Evolutionary conservation across 2,797 vertebrate genomes (phyloP).

Genomic region (Silurus aristotelis): DNA sequence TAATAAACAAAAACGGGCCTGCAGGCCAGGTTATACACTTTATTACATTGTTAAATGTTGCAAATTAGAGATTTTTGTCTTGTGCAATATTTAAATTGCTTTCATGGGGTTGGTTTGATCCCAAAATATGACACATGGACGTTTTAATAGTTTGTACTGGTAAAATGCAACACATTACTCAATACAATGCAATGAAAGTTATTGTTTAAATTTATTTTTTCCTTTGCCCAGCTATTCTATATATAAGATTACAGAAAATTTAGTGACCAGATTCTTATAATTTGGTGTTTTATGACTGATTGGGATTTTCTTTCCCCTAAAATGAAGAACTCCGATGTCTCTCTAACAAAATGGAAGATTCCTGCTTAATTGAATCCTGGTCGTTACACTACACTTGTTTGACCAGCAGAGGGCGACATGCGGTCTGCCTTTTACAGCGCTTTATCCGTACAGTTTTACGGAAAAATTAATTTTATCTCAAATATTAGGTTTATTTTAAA

Average conservation of each 20-base stretch:
- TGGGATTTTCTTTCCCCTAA: too few species aligned
- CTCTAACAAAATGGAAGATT: too few species aligned
- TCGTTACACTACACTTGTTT: neutral
- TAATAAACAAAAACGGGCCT: neutral
- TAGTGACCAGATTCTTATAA: too few species aligned
- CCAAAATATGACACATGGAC: neutral
- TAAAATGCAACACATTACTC: neutral
- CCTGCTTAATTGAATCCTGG: neutral
- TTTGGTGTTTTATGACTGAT: neutral
- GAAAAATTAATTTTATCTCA: neutral
- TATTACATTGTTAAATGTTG: neutral
- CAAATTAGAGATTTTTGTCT: neutral
- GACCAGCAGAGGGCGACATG: constrained; percentile 67
- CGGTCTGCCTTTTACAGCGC: neutral
- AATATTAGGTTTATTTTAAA: neutral
- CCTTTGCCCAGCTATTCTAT: neutral
- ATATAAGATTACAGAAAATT: neutral
- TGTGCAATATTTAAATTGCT: neutral
- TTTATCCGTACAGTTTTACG: neutral
- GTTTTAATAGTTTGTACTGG: neutral
- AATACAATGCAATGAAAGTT: too few species aligned
- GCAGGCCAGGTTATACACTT: neutral
- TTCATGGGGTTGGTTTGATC: neutral
- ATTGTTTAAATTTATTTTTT: neutral
- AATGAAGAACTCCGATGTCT: neutral